These are phyloP conservation scores for zebrafish (Danio rerio) DNA, from an alignment of 2,113 vertebrate genomes.

Conservation along the genomic window DNA sequence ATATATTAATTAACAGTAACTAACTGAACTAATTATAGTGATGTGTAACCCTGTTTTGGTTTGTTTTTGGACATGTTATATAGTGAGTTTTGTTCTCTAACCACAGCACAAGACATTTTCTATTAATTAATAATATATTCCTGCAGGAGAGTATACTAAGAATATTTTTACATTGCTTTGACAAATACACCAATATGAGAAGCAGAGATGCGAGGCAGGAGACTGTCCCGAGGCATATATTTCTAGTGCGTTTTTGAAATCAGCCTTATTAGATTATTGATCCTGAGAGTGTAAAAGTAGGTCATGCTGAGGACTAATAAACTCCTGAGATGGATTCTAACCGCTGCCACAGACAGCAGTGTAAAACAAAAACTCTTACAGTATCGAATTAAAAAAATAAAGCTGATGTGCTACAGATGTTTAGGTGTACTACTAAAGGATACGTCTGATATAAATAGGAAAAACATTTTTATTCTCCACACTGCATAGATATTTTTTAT, in stretches of 20 bases:
- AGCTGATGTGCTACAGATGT: too few species aligned
- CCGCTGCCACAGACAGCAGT: not conserved
- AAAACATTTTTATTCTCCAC: too few species aligned
- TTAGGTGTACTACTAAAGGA: too few species aligned
- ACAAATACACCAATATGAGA: not conserved
- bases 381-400: not conserved
- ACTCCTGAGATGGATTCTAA: not conserved
- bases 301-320: conserved; percentile 13
- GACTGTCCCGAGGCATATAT: conserved; percentile 21
- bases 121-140: not conserved
- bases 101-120: not conserved
- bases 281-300: conserved; percentile 15
- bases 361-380: too few species aligned
- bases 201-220: not conserved
- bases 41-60: too few species aligned
- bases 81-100: not conserved
- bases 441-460: too few species aligned
- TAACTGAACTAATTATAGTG: too few species aligned
- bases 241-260: conserved; percentile 18
- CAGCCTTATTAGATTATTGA: conserved; percentile 42
- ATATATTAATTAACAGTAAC: too few species aligned
- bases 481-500: too few species aligned
- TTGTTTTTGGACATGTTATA: too few species aligned
- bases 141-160: conserved; percentile 5
- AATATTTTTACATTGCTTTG: not conserved